A percentile compares a stretch with the other conserved stretches of the same genome.
Evolutionary conservation across 2,797 vertebrate genomes (phyloP).

Genomic region (Podarcis siculus): DNA sequence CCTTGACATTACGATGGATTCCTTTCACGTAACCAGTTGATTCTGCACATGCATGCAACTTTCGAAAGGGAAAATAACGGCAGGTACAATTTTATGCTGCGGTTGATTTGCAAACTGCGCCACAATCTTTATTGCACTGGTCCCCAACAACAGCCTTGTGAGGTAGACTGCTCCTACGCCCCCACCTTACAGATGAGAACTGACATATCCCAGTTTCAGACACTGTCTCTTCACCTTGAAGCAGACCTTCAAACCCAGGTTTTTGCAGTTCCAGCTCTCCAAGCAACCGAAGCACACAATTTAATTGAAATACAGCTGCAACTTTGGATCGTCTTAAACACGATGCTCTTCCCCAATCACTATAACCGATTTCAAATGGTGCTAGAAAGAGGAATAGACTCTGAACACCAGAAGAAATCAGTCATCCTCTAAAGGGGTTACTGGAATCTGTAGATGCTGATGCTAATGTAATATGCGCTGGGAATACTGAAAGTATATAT

Average conservation of each 20-base stretch:
- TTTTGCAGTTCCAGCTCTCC: neutral
- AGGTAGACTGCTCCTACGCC: neutral
- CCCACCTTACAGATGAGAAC: neutral
- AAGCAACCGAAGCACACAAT: too few relatives aligned
- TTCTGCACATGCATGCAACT: neutral
- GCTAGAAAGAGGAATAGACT: conserved; percentile 94
- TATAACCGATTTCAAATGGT: conserved; percentile 99
- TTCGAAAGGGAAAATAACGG: fast-evolving
- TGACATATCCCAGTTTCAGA: neutral
- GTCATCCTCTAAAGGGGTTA: conserved; percentile 94
- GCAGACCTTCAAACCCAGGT: too few relatives aligned
- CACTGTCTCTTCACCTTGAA: too few relatives aligned
- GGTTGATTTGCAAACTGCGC: neutral
- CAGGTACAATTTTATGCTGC: too few relatives aligned
- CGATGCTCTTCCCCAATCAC: conserved; percentile 88
- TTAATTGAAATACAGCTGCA: neutral
- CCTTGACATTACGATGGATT: too few relatives aligned
- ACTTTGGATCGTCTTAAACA: neutral
- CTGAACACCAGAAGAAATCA: conserved; percentile 99
- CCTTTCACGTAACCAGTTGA: neutral
- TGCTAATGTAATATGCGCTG: neutral
- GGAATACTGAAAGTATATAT: neutral
- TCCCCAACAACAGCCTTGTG: neutral
- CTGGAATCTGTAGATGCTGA: conserved; percentile 4
- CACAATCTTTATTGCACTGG: neutral